Conservation (phyloP, 2,888 invertebrate genomes). For the Nasonovia ribisnigri region DNA sequence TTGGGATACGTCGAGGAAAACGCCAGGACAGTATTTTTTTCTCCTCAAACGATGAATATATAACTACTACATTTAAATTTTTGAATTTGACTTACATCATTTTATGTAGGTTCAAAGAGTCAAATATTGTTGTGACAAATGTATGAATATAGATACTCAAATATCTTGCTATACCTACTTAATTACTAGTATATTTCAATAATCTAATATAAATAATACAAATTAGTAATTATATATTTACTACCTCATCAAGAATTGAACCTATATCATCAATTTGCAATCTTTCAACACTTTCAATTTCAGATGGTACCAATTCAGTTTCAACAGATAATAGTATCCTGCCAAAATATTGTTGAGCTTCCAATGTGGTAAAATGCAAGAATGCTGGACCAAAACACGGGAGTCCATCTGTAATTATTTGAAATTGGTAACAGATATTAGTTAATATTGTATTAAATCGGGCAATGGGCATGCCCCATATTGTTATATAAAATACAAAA, state of each 20-base stretch:
- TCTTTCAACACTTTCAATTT: constrained; percentile 22
- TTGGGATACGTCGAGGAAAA: too few species aligned
- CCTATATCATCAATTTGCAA: background rate
- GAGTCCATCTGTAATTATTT: constrained; percentile 27
- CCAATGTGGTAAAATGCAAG: constrained; percentile 37
- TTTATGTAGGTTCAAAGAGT: background rate
- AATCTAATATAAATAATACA: background rate
- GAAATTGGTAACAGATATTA: too few species aligned
- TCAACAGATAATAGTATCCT: constrained; percentile 31
- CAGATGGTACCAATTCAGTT: constrained; percentile 45
- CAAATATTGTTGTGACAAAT: background rate
- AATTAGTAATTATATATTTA: background rate
- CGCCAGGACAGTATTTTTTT: too few species aligned
- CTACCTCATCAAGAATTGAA: constrained; percentile 28
- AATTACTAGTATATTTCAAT: background rate
- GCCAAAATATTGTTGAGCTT: constrained; percentile 42
- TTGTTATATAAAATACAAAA: too few species aligned
- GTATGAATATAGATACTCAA: background rate
- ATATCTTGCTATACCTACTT: background rate
- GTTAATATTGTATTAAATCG: too few species aligned
- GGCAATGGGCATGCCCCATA: too few species aligned
- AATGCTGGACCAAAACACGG: constrained; percentile 57
- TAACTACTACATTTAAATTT: too few species aligned
- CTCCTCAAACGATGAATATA: too few species aligned
- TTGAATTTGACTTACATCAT: too few species aligned